A percentile compares a stretch with the other conserved stretches of the same genome.
Evolutionary conservation across 2,888 invertebrate genomes (phyloP).

Genomic region (Xestia rhomboidea): DNA sequence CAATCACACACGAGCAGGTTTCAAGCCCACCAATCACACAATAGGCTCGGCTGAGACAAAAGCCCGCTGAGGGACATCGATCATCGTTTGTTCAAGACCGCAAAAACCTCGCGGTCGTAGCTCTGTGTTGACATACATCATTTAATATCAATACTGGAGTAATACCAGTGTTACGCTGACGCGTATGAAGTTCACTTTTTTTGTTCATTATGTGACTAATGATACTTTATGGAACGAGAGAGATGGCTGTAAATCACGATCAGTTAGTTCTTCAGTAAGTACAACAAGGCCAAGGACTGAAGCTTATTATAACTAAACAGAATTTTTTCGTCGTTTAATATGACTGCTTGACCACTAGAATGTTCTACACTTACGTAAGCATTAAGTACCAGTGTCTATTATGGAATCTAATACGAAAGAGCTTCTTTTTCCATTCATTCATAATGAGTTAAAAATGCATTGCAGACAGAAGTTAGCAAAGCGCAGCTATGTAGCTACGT

Average conservation of each 20-base stretch:
- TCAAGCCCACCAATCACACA: conserved; percentile 62
- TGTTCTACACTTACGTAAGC: neutral
- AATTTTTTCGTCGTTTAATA: neutral
- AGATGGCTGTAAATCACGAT: neutral
- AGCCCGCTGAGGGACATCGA: conserved; percentile 61
- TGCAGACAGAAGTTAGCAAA: neutral
- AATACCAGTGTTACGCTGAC: neutral
- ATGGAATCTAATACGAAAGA: neutral
- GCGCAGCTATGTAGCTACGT: neutral
- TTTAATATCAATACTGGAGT: conserved; percentile 56
- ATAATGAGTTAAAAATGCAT: neutral
- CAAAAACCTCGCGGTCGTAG: conserved; percentile 39
- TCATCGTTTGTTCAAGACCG: conserved; percentile 62
- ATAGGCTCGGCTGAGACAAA: conserved; percentile 60
- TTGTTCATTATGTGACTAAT: neutral
- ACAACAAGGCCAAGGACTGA: neutral
- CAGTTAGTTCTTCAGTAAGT: neutral
- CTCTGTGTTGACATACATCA: conserved; percentile 51
- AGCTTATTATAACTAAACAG: neutral
- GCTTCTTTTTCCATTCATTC: neutral
- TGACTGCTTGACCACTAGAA: neutral
- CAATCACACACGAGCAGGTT: conserved; percentile 46
- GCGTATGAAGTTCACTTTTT: neutral
- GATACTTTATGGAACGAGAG: neutral
- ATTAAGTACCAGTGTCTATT: neutral